Base-by-base conservation (phyloP, 2,888 invertebrate species). In the Pachycephus smyrnensis region DNA sequence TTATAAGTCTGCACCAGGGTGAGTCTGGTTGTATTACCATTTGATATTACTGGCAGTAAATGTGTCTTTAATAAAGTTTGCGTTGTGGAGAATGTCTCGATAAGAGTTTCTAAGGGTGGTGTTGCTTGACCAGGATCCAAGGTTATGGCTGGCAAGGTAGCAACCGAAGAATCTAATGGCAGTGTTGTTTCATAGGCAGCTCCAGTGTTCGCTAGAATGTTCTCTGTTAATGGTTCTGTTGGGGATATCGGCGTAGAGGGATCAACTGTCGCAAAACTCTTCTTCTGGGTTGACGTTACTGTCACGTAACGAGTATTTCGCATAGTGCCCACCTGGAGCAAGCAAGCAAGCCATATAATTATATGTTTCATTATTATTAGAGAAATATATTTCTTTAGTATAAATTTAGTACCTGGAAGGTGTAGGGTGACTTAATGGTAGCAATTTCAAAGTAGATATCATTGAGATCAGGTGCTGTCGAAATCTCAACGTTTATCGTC, bases 71-170 rank as follows among this genome's bases (percentile, higher is more conserved):
- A 92, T 93, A 97, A 95, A 12, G 96, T 94, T 91, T 98, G 97
- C 0, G 97, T 97, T 9, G 98, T 97, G 85, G 97, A 97, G 92
- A 97, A 98, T 4, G 97, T 97, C 92, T 98, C 97, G 0, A 97
- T 97, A 73, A 97, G 93, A 0, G 97, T 97, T 92, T 97, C 97
- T 76, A 98, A 92, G 0, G 97, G 97, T 23, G 97, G 97, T 0
- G 97, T 97, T 90, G 96, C 96, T 90, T 95, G 94, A 86, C 95
- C 96, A 12, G 95, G 94, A 11, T 95, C 94, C 69, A 97, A 92
- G 80, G 95, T 95, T 81, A 98, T 94, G 0, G 97, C 94, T 12
- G 97, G 97, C 68, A 98, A 92, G 1, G 97, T 97, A 12, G 96
- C 97, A 77, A 97, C 94, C 86, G 96, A 96, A 23, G 96, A 96